Evolutionary conservation across 2,888 invertebrate genomes (phyloP), one percentile per base, ranked within the genome.

Genomic region (Bombylius discolor): DNA sequence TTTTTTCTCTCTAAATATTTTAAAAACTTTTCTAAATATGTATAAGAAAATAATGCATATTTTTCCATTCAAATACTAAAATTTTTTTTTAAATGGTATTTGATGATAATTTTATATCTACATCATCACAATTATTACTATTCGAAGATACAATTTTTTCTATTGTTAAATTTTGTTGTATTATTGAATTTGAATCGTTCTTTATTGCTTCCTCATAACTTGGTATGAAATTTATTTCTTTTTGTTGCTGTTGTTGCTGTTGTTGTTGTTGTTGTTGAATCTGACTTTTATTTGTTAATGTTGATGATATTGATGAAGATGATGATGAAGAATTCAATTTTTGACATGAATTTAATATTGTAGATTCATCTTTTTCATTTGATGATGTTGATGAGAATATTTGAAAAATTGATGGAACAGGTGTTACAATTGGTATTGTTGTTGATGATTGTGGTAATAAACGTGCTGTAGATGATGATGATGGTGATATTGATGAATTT

Each of bases 401-500:
- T 39, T 56, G 58, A 48, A 57, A 57, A n/a, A 61, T 57, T 49
- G 58, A 57, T 47, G 58, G 59, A 55, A 54, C 54, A 33, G 44
- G 36, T n/a, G 14, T 49, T 36, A 42, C 23, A 13, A 33, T 32
- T 31, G 31, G 12, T 47, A 5, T 12, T 46, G n/a, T 6, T 46
- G 46, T 46, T 12, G 9, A 1, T n/a, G 45, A n/a, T n/a, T 23
- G 7, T 23, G 46, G 46, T 23, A 23, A 23, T 46, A 23, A 7
- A 7, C 4, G n/a, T 46, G 46, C 5, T 23, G 46, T 46, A 9
- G 45, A n/a, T 45, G 12, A 12, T 12, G 45, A 11, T n/a, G 45
- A n/a, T 45, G 45, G 7, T 5, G 45, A 5, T 12, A 5, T 45
- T n/a, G 65, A 61, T 49, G 67, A 62, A 66, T 76, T 74, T 53